Evolutionary conservation across 1,140 invertebrate genomes (phyloP).

Genomic region (Drosophila arizonae): DNA sequence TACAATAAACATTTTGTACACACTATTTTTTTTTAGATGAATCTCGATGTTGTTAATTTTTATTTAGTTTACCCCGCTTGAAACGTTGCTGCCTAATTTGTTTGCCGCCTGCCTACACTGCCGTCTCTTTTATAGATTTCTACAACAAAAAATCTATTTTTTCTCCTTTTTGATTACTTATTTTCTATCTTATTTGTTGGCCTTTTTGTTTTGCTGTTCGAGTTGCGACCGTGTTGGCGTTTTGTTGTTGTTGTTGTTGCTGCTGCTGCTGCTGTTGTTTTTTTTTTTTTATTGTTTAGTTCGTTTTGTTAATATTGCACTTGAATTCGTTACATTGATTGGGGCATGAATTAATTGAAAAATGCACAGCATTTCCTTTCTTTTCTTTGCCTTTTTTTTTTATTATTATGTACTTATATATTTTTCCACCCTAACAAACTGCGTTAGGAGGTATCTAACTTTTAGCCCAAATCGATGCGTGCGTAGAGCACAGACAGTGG

Average conservation of each 20-base stretch:
- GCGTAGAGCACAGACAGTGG: slow-evolving; percentile 54
- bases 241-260: slow-evolving; percentile 10
- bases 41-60: slow-evolving; percentile 11
- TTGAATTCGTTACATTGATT: slow-evolving; percentile 46
- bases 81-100: not conserved
- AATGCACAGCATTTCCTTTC: slow-evolving; percentile 55
- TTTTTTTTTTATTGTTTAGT: slow-evolving; percentile 36
- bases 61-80: slow-evolving; percentile 26
- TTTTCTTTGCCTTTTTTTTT: slow-evolving; percentile 3
- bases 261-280: slow-evolving; percentile 16
- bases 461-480: slow-evolving; percentile 82
- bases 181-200: slow-evolving; percentile 23
- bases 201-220: slow-evolving; percentile 49
- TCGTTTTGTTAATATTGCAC: slow-evolving; percentile 51
- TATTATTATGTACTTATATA: slow-evolving; percentile 56
- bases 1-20: slow-evolving; percentile 72
- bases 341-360: slow-evolving; percentile 44
- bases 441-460: slow-evolving; percentile 82
- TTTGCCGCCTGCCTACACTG: slow-evolving; percentile 24
- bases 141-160: slow-evolving; percentile 10
- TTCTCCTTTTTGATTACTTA: slow-evolving; percentile 7
- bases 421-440: slow-evolving; percentile 79
- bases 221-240: slow-evolving; percentile 33
- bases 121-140: slow-evolving; percentile 24
- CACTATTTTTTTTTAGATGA: slow-evolving; percentile 35